phyloP scores from a whole-genome alignment of 2,113 vertebrate species.

The Ctenomys sociabilis region DNA sequence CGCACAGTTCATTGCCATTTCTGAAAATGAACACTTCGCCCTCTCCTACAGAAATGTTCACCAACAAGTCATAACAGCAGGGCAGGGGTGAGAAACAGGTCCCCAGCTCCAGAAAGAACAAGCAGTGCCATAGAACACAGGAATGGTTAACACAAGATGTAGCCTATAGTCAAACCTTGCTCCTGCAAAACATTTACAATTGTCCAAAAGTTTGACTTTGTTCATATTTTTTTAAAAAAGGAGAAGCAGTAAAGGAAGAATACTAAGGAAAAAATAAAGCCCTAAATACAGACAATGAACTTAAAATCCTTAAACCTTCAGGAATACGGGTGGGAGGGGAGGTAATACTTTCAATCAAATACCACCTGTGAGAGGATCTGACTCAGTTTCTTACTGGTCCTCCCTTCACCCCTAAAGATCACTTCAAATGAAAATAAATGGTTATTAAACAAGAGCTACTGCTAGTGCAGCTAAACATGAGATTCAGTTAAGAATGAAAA shows the following conservation, averaged over 20 bases:
- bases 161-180: not conserved
- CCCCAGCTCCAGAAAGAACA: not conserved
- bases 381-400: not conserved
- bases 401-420: not conserved
- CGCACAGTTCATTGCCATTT: slow-evolving; percentile 5
- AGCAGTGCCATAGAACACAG: not conserved
- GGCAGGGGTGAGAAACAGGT: not conserved
- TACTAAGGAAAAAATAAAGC: not conserved
- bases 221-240: not conserved
- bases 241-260: not conserved
- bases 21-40: not conserved
- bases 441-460: not conserved
- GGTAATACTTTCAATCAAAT: not conserved
- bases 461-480: not conserved
- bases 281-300: not conserved
- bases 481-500: not conserved
- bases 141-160: not conserved
- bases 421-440: slow-evolving; percentile 40
- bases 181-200: not conserved
- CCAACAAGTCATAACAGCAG: not conserved
- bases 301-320: not conserved
- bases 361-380: not conserved
- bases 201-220: not conserved
- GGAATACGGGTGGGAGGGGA: not conserved
- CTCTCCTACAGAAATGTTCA: not conserved